Base-by-base conservation (phyloP, 2,797 vertebrate genomes). In the Discoglossus pictus region DNA sequence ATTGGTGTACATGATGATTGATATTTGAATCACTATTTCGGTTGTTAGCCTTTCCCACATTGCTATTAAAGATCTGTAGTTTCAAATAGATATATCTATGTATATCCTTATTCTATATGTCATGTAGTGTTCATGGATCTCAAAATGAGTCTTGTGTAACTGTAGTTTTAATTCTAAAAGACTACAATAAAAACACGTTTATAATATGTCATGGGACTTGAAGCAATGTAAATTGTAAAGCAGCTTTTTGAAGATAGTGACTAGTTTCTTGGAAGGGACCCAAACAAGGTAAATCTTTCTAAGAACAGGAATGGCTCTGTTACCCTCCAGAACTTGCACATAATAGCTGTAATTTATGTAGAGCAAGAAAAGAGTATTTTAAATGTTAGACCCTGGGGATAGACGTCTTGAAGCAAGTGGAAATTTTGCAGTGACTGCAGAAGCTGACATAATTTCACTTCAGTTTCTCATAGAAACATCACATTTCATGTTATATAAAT, bases 311-410 rank as follows among this genome's bases (percentile, higher is more conserved):
- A 46, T 46, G 17, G 18, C 43, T 46, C 16, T 21, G n/a, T 21
- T 46, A 46, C 18, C n/a, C 43, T 46, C 17, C 15, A 7, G 18
- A 7, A 11, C 43, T 46, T 11, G 17, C 18, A 46, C 43, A 46
- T 21, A n/a, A 46, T 46, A 46, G 21, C 17, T 46, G 43, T 46
- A 46, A 46, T 20, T 46, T 46, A 46, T 46, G 43, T 46, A 20
- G 43, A 46, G 10, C 16, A 46, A 11, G n/a, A 46, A 21, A 46
- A 46, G 43, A 46, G 43, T 46, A 46, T 46, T 46, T 46, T 21
- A 46, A 46, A 18, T 46, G 9, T 46, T 20, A 46, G 43, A 17
- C 43, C 18, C 43, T 12, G 21, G 43, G 43, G 43, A 21, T 20
- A 21, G 18, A 8, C 20, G 43, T 13, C 18, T 46, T 2, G 18